Evolutionary conservation across 2,888 invertebrate genomes (phyloP).

Genomic region (Spilarctia lutea): DNA sequence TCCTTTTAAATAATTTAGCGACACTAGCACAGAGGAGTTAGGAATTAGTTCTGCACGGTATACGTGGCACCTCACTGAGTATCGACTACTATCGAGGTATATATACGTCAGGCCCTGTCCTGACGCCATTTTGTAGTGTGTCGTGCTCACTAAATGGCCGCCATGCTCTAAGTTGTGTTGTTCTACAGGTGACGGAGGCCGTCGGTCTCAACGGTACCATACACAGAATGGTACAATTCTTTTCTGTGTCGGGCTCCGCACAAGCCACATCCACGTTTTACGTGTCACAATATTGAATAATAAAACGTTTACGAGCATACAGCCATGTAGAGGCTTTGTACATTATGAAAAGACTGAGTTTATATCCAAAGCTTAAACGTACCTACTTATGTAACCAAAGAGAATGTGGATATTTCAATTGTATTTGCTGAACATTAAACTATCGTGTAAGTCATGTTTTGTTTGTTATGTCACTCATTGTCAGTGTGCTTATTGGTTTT

Average conservation of each 20-base stretch:
- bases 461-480: slow-evolving; percentile 85
- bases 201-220: slow-evolving; percentile 88
- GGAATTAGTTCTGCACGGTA: slow-evolving; percentile 62
- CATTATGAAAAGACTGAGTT: slow-evolving; percentile 83
- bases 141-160: slow-evolving; percentile 68
- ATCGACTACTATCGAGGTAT: slow-evolving; percentile 42
- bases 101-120: slow-evolving; percentile 39
- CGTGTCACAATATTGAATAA: slow-evolving; percentile 86
- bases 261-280: slow-evolving; percentile 88
- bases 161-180: slow-evolving; percentile 82
- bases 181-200: slow-evolving; percentile 88
- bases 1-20: slow-evolving; percentile 63
- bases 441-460: slow-evolving; percentile 86
- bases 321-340: slow-evolving; percentile 76
- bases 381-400: slow-evolving; percentile 72
- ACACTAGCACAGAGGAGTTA: slow-evolving; percentile 69
- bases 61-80: slow-evolving; percentile 59
- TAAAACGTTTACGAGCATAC: slow-evolving; percentile 65
- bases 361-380: slow-evolving; percentile 78
- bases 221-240: slow-evolving; percentile 88
- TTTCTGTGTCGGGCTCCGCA: slow-evolving; percentile 87
- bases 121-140: slow-evolving; percentile 54
- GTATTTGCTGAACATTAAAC: slow-evolving; percentile 79
- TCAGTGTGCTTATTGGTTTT: slow-evolving; percentile 84
- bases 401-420: slow-evolving; percentile 81